Evolutionary conservation across 2,113 vertebrate species (phyloP).

Genomic region (Phalacrocorax brasilianus): DNA sequence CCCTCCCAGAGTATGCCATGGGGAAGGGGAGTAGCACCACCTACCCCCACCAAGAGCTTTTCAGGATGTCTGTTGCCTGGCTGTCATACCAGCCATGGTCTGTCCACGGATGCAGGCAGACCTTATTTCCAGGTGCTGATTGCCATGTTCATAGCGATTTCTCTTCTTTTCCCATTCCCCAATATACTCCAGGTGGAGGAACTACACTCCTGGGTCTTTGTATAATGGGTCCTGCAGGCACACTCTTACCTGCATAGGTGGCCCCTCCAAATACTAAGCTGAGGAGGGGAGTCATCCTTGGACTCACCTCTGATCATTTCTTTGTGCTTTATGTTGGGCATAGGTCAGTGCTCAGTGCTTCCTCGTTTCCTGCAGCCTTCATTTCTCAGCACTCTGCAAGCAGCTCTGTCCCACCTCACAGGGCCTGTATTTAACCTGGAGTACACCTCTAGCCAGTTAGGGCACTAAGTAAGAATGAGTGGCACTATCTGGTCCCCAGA

Average conservation of each 20-base stretch:
- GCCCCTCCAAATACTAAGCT: neutral
- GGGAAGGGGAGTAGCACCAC: neutral
- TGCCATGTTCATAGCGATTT: neutral
- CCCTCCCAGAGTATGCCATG: neutral
- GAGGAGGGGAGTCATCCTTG: neutral
- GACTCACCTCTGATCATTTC: neutral
- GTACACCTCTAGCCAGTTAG: neutral
- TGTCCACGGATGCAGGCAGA: neutral
- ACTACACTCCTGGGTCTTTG: neutral
- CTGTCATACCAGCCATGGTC: neutral
- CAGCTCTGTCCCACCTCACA: neutral
- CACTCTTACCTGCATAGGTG: neutral
- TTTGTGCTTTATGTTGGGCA: neutral
- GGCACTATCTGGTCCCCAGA: neutral
- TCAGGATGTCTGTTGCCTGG: neutral
- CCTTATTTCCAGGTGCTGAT: neutral
- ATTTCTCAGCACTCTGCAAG: neutral
- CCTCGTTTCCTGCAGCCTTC: neutral
- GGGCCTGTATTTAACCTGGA: neutral
- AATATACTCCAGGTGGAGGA: neutral
- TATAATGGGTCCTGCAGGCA: neutral
- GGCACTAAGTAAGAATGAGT: neutral
- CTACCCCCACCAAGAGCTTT: neutral
- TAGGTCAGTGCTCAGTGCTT: neutral
- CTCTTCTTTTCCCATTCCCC: neutral